Percentiles rank a stretch among this genome's conserved stretches.
phyloP scores from a whole-genome alignment of 2,113 vertebrate genomes.

The Paradoxurus hermaphroditus region DNA sequence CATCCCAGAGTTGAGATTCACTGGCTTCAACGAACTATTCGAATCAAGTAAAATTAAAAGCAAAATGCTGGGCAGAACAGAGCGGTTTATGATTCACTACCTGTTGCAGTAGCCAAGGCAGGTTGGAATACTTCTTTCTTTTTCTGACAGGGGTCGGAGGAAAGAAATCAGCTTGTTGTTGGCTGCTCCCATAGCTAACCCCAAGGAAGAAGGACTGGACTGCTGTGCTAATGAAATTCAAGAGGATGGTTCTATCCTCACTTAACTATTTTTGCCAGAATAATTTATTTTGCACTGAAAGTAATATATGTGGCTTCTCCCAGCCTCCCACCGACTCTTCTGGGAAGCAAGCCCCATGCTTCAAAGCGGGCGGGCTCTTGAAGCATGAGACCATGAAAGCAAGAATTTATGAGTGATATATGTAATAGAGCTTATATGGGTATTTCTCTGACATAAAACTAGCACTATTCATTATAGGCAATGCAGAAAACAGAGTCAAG shows the following conservation, averaged over 20 bases:
- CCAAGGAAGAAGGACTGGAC: neutral
- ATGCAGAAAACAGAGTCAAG: conserved; percentile 29
- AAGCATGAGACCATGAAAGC: conserved; percentile 14
- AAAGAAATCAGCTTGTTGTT: conserved; percentile 44
- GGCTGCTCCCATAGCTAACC: conserved; percentile 40
- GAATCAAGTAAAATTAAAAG: conserved; percentile 58
- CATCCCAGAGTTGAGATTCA: conserved; percentile 27
- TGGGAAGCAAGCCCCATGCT: neutral
- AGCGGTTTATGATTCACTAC: conserved; percentile 9
- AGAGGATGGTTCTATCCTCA: neutral
- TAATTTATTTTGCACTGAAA: conserved; percentile 56
- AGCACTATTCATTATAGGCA: neutral
- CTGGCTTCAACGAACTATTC: conserved; percentile 22
- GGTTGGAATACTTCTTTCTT: neutral
- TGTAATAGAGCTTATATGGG: neutral
- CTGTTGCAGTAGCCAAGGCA: neutral
- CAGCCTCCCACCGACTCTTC: neutral
- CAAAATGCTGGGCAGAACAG: neutral
- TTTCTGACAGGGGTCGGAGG: neutral
- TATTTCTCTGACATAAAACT: conserved; percentile 11
- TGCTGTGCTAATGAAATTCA: conserved; percentile 38
- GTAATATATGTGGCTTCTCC: conserved; percentile 27
- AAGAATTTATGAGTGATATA: conserved; percentile 21
- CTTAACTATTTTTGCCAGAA: conserved; percentile 31
- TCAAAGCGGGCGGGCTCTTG: conserved; percentile 20